These are phyloP conservation scores for Orthosia cruda DNA, from an alignment of 2,888 invertebrate genomes.

Conservation along the genomic window DNA sequence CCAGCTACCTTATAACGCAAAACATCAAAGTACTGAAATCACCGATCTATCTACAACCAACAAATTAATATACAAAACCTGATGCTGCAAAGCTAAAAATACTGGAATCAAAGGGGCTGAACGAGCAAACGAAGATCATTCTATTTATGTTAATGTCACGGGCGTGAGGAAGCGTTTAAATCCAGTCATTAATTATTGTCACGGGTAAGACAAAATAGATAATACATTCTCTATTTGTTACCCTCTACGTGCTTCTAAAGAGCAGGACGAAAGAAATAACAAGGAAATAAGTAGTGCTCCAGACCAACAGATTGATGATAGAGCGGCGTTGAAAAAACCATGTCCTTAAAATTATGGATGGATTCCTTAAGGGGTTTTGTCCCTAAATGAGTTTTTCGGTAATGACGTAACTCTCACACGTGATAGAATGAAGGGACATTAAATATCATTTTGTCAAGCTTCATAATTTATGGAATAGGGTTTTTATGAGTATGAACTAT, in stretches of 20 bases:
- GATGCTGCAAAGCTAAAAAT: slow-evolving; percentile 89
- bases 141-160: slow-evolving; percentile 92
- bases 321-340: slow-evolving; percentile 86
- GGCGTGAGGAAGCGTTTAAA: slow-evolving; percentile 92
- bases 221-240: slow-evolving; percentile 90
- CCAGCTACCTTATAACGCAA: slow-evolving; percentile 87
- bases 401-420: slow-evolving; percentile 85
- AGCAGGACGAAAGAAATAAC: slow-evolving; percentile 88
- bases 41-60: slow-evolving; percentile 81
- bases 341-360: slow-evolving; percentile 87
- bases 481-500: slow-evolving; percentile 83
- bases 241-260: slow-evolving; percentile 84
- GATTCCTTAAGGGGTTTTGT: slow-evolving; percentile 82
- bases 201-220: slow-evolving; percentile 91
- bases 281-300: slow-evolving; percentile 85
- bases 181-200: slow-evolving; percentile 92
- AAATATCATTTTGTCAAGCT: slow-evolving; percentile 90
- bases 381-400: slow-evolving; percentile 86
- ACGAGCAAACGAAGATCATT: slow-evolving; percentile 88
- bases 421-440: slow-evolving; percentile 84
- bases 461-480: slow-evolving; percentile 83
- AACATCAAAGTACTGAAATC: slow-evolving; percentile 90
- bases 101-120: slow-evolving; percentile 90
- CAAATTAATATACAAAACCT: slow-evolving; percentile 90
- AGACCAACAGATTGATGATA: slow-evolving; percentile 88